Conservation (phyloP, 1,140 invertebrate genomes). For the Conus betulinus region DNA sequence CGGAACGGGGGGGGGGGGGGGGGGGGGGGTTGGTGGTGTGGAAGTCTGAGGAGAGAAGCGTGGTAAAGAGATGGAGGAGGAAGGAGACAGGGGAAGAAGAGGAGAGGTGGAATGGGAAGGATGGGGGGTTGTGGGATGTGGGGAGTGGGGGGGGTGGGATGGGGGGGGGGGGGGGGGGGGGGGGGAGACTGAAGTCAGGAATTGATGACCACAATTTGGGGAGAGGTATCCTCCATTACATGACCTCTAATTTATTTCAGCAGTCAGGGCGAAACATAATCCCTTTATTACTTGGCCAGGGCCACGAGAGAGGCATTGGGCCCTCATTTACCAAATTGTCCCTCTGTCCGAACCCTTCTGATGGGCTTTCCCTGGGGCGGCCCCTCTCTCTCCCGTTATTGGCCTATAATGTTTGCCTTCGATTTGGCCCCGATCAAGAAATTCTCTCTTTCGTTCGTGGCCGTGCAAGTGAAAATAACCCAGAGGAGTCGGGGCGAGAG, state of each 20-base stretch:
- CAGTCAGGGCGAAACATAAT: conserved; percentile 31
- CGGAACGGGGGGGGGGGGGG: not conserved
- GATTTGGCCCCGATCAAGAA: conserved; percentile 38
- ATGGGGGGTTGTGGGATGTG: not conserved
- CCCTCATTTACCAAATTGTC: conserved; percentile 42
- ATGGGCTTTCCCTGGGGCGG: conserved; percentile 27
- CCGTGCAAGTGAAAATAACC: conserved; percentile 40
- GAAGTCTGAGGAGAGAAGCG: not conserved
- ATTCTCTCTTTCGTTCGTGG: conserved; percentile 37
- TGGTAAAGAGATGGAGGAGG: not conserved
- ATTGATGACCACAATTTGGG: conserved; percentile 37
- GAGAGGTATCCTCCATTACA: conserved; percentile 38
- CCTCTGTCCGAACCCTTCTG: conserved; percentile 23
- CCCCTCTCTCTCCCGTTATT: conserved; percentile 18
- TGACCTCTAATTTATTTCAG: conserved; percentile 41
- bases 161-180: not conserved
- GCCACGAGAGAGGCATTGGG: conserved; percentile 24
- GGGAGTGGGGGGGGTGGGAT: not conserved
- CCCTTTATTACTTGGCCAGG: conserved; percentile 30
- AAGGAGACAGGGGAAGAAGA: not conserved
- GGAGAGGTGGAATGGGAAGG: not conserved
- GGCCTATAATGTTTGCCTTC: conserved; percentile 39
- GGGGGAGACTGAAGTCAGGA: conserved; percentile 7
- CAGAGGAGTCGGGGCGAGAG: conserved; percentile 26
- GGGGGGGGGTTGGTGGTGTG: not conserved